Percentiles rank a stretch among this genome's conserved stretches.
Conservation (phyloP, 2,797 vertebrate species). For the Octomys mimax region DNA sequence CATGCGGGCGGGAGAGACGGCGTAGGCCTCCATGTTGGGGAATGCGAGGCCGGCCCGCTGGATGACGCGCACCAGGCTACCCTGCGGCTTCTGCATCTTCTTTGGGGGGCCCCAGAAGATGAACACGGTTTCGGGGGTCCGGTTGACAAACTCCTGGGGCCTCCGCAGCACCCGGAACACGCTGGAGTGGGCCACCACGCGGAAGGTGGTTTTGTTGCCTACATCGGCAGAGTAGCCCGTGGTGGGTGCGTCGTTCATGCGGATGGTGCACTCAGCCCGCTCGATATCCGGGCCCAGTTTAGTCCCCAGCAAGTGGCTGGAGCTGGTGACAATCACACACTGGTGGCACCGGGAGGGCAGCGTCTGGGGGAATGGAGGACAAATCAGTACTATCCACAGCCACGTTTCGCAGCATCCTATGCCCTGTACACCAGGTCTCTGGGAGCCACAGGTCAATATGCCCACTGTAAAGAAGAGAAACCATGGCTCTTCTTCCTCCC, state of each 20-base stretch:
- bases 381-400: background rate
- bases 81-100: slow-evolving; percentile 94
- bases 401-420: background rate
- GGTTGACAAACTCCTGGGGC: slow-evolving; percentile 95
- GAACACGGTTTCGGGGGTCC: slow-evolving; percentile 90
- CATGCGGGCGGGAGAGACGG: slow-evolving; percentile 94
- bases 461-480: background rate
- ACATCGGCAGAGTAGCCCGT: slow-evolving; percentile 92
- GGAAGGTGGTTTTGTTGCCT: slow-evolving; percentile 95
- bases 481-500: no score
- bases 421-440: background rate
- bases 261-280: slow-evolving; percentile 94
- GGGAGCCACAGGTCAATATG: background rate
- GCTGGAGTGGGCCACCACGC: slow-evolving; percentile 98
- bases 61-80: slow-evolving; percentile 94
- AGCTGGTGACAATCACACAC: slow-evolving; percentile 96
- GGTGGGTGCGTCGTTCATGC: slow-evolving; percentile 98
- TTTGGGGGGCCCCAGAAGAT: slow-evolving; percentile 97
- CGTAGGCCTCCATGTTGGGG: slow-evolving; percentile 93
- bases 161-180: slow-evolving; percentile 94
- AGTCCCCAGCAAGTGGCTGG: slow-evolving; percentile 96
- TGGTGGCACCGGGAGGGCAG: slow-evolving; percentile 93
- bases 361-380: slow-evolving; percentile 88
- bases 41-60: slow-evolving; percentile 93
- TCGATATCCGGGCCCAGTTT: slow-evolving; percentile 93